Percentiles rank a stretch among this genome's conserved stretches.
These are phyloP conservation scores for Drosophila nr. perissopoda DNA, from an alignment of 2,888 invertebrate genomes.

Conservation along the genomic window DNA sequence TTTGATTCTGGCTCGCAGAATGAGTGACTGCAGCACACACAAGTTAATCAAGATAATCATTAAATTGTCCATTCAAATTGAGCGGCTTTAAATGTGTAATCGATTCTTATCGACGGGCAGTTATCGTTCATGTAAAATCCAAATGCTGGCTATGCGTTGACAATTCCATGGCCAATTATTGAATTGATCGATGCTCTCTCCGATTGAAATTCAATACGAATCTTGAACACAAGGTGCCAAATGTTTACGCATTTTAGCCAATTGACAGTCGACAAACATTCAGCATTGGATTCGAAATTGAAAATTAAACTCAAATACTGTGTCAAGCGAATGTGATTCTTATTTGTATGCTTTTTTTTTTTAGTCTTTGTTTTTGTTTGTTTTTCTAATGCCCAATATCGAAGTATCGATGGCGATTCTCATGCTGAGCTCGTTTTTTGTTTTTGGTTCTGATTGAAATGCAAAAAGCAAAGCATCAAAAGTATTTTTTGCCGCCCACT, in stretches of 20 bases:
- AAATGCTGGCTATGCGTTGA: background rate
- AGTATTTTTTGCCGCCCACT: constrained; percentile 8
- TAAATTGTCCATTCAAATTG: background rate
- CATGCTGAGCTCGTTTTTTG: constrained; percentile 12
- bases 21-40: background rate
- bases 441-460: constrained; percentile 16
- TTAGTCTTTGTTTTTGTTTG: background rate
- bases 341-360: background rate
- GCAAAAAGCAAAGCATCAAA: constrained; percentile 18
- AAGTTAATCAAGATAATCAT: background rate
- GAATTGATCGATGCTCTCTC: background rate
- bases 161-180: background rate
- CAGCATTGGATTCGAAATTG: constrained; percentile 28
- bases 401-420: constrained; percentile 1
- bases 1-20: background rate
- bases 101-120: background rate
- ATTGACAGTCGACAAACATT: constrained; percentile 34
- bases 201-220: constrained; percentile 22
- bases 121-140: background rate
- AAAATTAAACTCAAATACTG: background rate
- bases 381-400: background rate
- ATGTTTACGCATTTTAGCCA: constrained; percentile 13
- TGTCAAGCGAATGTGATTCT: background rate
- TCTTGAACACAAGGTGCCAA: background rate
- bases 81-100: background rate